Evolutionary conservation across 2,113 vertebrate species (phyloP).

Genomic region (Myodes glareolus): DNA sequence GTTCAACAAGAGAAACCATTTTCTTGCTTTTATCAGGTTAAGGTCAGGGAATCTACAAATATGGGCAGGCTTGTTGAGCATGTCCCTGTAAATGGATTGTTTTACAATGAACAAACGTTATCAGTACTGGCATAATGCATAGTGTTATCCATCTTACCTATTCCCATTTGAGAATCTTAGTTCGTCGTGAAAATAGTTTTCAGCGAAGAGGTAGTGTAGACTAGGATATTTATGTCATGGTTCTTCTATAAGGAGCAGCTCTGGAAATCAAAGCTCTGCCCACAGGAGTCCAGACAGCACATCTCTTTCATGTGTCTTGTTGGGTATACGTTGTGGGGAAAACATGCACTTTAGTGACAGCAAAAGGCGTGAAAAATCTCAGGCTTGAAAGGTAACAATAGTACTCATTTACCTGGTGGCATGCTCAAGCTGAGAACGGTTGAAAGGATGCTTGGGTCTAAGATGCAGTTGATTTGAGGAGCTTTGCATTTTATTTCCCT

Average conservation of each 20-base stretch:
- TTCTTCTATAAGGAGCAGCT: neutral
- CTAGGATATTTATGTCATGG: neutral
- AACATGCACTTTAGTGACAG: neutral
- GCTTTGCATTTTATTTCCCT: neutral
- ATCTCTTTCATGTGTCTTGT: neutral
- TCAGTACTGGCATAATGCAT: neutral
- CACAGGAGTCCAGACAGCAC: neutral
- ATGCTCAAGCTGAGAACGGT: neutral
- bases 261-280: neutral
- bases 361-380: neutral
- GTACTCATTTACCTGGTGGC: neutral
- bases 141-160: neutral
- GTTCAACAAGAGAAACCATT: neutral
- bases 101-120: neutral
- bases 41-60: neutral
- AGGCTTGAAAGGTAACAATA: neutral
- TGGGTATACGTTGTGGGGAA: neutral
- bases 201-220: neutral
- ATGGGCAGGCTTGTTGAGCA: neutral
- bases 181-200: constrained; percentile 13
- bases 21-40: neutral
- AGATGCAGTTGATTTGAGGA: neutral
- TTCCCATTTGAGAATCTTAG: neutral
- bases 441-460: neutral
- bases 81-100: neutral